phyloP scores from a whole-genome alignment of 2,888 invertebrate genomes.

The Linyphia triangularis region DNA sequence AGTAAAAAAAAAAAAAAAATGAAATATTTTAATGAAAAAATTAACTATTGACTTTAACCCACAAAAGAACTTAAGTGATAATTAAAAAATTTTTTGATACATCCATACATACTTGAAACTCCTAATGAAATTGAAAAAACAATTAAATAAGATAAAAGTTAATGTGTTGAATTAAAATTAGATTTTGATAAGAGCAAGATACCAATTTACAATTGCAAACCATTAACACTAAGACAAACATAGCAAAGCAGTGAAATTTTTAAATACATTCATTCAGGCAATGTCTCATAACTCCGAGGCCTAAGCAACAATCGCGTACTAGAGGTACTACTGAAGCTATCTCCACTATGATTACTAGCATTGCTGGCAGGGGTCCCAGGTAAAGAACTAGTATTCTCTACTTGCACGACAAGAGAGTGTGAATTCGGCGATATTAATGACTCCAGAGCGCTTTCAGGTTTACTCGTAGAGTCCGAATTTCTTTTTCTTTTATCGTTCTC shows the following conservation, averaged over 20 bases:
- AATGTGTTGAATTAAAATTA: no score
- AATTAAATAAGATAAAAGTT: no score
- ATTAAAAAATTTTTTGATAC: no score
- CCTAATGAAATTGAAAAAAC: no score
- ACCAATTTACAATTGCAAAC: neutral
- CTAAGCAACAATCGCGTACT: conserved; percentile 87
- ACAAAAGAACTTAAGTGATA: no score
- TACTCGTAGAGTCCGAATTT: conserved; percentile 34
- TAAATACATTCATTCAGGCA: conserved; percentile 54
- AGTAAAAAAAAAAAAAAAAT: no score
- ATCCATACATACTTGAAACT: no score
- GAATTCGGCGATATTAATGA: conserved; percentile 45
- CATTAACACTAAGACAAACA: neutral
- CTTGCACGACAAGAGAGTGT: conserved; percentile 41
- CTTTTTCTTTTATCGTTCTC: conserved; percentile 45
- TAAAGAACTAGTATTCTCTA: conserved; percentile 65
- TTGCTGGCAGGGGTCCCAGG: conserved; percentile 75
- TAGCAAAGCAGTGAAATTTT: neutral
- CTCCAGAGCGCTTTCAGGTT: conserved; percentile 9
- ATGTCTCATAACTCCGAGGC: conserved; percentile 72
- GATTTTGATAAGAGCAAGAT: neutral
- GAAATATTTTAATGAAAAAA: no score
- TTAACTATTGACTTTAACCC: no score
- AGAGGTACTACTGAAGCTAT: conserved; percentile 90
- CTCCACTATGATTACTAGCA: conserved; percentile 86